Evolutionary conservation across 2,113 vertebrate species (phyloP).

Genomic region (Jaculus jaculus): DNA sequence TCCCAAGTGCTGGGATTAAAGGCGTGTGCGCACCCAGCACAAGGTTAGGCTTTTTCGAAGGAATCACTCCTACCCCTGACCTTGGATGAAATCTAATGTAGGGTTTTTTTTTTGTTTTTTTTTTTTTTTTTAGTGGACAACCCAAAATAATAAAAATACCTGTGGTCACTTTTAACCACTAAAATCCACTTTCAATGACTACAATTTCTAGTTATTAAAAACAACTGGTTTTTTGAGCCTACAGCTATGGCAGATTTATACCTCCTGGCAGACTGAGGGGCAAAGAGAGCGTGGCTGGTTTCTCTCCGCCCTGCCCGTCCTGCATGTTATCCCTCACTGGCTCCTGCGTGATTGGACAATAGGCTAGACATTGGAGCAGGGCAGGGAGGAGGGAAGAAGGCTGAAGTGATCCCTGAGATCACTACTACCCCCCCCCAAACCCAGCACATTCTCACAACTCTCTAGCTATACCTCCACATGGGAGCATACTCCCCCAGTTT

Average conservation of each 20-base stretch:
- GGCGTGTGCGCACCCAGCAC: no score
- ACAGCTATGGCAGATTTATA: background rate
- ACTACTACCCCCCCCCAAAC: no score
- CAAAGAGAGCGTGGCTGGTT: background rate
- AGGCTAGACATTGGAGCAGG: background rate
- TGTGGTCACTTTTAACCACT: background rate
- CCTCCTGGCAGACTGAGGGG: background rate
- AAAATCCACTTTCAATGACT: background rate
- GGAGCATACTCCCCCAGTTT: background rate
- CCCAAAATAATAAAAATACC: background rate
- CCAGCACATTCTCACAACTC: no score
- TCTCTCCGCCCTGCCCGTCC: background rate
- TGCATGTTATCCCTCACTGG: background rate
- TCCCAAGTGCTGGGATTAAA: no score
- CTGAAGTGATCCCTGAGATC: background rate
- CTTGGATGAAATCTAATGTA: background rate
- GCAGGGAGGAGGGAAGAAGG: background rate
- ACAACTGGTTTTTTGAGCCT: background rate
- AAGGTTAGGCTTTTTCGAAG: no score
- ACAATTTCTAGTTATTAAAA: background rate
- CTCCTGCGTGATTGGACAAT: background rate
- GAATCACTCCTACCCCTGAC: rapidly evolving
- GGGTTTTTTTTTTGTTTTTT: no score
- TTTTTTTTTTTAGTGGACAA: background rate
- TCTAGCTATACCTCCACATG: rapidly evolving